Evolutionary conservation across 2,888 invertebrate genomes (phyloP), one percentile per base, ranked within the genome.

Genomic region (Girardia tigrina): DNA sequence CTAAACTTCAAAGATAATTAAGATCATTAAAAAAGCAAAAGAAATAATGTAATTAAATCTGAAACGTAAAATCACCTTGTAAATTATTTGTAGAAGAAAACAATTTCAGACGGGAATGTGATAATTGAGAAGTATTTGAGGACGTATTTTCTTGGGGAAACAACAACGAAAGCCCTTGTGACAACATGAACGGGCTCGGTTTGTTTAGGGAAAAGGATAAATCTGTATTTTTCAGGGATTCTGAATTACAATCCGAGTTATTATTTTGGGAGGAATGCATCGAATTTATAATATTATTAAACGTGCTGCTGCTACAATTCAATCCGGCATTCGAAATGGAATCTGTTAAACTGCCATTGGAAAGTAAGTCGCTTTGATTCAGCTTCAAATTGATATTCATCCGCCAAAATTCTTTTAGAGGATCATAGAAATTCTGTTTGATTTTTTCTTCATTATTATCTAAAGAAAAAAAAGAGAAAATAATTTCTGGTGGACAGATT

Each of bases 401-500:
- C n/a, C 56, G 56, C 56, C 56, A 56, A 56, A 56, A 56, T 56
- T 56, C 56, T 56, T 23, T 4, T n/a, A 56, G n/a, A 20, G 56
- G 56, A n/a, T 56, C 56, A 56, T 56, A 56, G n/a, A 56, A 8
- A 16, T 56, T 56, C 23, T 4, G n/a, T n/a, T 56, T 56, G n/a
- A 56, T 12, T 4, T 56, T 56, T n/a, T 56, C 56, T 20, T 56
- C 56, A 56, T 4, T 56, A 20, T 56, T n/a, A 56, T 56, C 56
- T 56, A 56, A 56, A 36, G 36, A 12, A 36, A 12, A 36, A 36
- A 36, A 12, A 12, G 16, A 36, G 16, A 12, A 36, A 16, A 36
- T 36, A 12, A 36, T 36, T 36, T 36, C 8, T 12, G 12, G 12
- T 12, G 16, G 16, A 36, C 8, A 36, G 16, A 36, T 12, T 36